Base-by-base conservation (phyloP, 2,888 invertebrate species). In the Calameuta pallipes region DNA sequence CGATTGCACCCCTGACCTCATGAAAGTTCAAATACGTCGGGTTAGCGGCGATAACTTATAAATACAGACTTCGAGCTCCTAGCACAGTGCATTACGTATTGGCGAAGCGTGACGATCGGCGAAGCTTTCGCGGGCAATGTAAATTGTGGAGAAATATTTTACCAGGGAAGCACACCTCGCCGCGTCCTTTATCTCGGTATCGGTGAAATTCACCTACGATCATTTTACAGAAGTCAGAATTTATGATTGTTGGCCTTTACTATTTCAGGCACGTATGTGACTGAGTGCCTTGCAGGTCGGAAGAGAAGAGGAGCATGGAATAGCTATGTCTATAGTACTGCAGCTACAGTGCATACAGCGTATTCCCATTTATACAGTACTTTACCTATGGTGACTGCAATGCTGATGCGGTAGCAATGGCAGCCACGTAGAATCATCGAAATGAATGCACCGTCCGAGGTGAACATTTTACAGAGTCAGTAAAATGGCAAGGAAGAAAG, bases 81-180 rank as follows among this genome's bases (percentile, higher is more conserved):
- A 35, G 73, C 77, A 77, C 74, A 41, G 35, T 56, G 78, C 84
- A 89, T 88, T 89, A 86, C 80, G 85, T 87, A 88, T 88, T 88
- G 88, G 80, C 83, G 68, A 37, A 78, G 82, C 83, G 82, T 80
- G 82, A 80, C 80, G 82, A 78, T 82, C 78, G 76, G 81, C 80
- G 82, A 79, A 79, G 79, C 79, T 83, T 82, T 83, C 83, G 82
- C 83, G 83, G 84, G 80, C 82, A 83, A 88, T 87, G 87, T 86
- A 88, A 89, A 88, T 88, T 85, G 85, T 83, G 83, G 83, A 84
- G 87, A 86, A 86, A 89, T 89, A 89, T 89, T 87, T 89, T 85
- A 73, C 56, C 31, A 73, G 34, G 71, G 56, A 36, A 34, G 76
- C 69, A 68, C 69, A 30, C 56, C 75, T 76, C 34, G 23, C 9